Base-by-base conservation (phyloP, 2,113 vertebrate genomes). In the Stercorarius parasiticus region DNA sequence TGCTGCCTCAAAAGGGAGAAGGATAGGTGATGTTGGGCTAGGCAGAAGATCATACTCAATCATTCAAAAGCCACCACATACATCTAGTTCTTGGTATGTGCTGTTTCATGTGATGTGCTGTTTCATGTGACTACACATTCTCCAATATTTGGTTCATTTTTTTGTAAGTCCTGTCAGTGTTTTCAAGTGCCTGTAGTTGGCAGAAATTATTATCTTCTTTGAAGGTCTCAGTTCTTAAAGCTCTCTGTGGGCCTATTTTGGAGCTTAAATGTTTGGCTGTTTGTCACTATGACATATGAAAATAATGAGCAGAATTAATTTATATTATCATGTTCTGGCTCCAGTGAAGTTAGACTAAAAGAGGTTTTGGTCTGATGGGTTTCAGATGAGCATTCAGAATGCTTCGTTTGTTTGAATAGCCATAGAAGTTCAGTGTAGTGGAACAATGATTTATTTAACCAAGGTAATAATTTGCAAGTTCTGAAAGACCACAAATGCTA, bases 221-320 rank as follows among this genome's bases (percentile, higher is more conserved):
- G 15, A 83, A 86, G 36, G 22, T 70, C 52, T 87, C 5, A 0
- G 14, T 91, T 67, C 9, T 72, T 72, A 22, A 6, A 49, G 49
- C n/a, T 77, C 50, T 89, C 72, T n/a, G 8, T 73, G 17, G 27
- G 42, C 19, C 36, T 70, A 5, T 27, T 82, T 52, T 42, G 45
- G 38, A 89, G 23, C 30, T 69, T 67, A 62, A 36, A 30, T 77
- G 29, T 91, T 88, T 65, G 77, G 16, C 69, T 70, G 55, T 49
- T 88, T 89, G 49, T 84, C 50, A 78, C 47, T 45, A 23, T 66
- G 84, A 72, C 47, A 84, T 23, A 38, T 7, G 62, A 85, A 95
- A 86, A 77, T 62, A 85, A 65, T n/a, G 58, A 84, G 53, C 55
- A 91, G 67, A 94, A 94, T 76, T 88, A 36, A 83, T 91, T 90